A percentile compares a stretch with the other conserved stretches of the same genome.
These are phyloP conservation scores for Scaptomyza reducta DNA, from an alignment of 2,888 invertebrate species.

Conservation along the genomic window DNA sequence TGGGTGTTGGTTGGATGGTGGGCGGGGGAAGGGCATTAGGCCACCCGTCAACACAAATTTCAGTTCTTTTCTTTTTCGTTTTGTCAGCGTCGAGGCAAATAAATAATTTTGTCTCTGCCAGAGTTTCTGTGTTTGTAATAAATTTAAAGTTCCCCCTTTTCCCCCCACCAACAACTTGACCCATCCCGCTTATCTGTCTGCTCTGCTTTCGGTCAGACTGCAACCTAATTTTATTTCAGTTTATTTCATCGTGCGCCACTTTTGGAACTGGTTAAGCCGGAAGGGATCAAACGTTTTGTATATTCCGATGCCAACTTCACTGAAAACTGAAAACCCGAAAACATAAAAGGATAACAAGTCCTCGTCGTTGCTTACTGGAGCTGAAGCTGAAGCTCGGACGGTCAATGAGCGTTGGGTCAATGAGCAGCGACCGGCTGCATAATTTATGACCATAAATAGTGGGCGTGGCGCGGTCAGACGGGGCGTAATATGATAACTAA, in stretches of 20 bases:
- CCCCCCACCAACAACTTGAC: too few relatives aligned
- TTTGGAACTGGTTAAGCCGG: conserved; percentile 69
- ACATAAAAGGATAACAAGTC: conserved; percentile 33
- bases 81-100: conserved; percentile 50
- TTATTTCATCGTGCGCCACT: conserved; percentile 57
- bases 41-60: conserved; percentile 50
- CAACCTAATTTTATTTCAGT: conserved; percentile 60
- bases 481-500: conserved; percentile 52
- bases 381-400: background rate
- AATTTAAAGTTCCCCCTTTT: conserved; percentile 56
- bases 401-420: conserved; percentile 42
- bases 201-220: conserved; percentile 12
- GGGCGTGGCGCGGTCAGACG: conserved; percentile 33
- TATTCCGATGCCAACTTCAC: conserved; percentile 43
- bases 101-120: conserved; percentile 63
- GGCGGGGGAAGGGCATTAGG: conserved; percentile 1
- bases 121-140: conserved; percentile 60
- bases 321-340: background rate
- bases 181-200: conserved; percentile 11
- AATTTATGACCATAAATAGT: conserved; percentile 65
- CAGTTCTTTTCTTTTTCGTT: conserved; percentile 30
- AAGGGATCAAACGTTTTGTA: conserved; percentile 75
- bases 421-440: conserved; percentile 55
- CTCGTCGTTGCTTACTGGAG: background rate
- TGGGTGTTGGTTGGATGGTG: background rate